Percentiles rank a stretch among this genome's conserved stretches.
These are phyloP conservation scores for Nothura maculosa DNA, from an alignment of 2,797 vertebrate species.

Conservation along the genomic window DNA sequence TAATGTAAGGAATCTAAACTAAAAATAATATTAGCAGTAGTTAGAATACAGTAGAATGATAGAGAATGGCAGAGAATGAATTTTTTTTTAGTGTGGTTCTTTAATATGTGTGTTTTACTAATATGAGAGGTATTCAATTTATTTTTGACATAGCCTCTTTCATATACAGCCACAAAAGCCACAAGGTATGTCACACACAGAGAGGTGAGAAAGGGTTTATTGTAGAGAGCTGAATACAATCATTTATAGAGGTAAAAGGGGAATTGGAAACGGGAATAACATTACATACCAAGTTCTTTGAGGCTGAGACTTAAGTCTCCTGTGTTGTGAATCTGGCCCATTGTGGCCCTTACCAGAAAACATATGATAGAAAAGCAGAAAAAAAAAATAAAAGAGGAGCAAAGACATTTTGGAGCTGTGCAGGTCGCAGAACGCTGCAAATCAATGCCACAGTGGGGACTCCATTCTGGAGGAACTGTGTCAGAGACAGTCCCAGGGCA, in stretches of 20 bases:
- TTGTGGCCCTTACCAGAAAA: background rate
- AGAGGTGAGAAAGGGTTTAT: background rate
- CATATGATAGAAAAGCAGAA: background rate
- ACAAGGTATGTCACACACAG: background rate
- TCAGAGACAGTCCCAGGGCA: background rate
- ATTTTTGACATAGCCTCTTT: background rate
- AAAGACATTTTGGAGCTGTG: background rate
- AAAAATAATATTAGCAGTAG: background rate
- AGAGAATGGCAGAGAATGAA: background rate
- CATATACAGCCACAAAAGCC: background rate
- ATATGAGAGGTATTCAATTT: background rate
- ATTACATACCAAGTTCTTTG: background rate
- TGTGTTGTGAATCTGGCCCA: background rate
- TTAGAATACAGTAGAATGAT: background rate
- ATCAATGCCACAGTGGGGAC: background rate
- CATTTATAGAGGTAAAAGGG: background rate
- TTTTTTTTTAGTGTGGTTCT: background rate
- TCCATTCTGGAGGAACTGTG: background rate
- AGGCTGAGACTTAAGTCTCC: background rate
- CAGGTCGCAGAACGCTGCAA: background rate
- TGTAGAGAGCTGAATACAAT: background rate
- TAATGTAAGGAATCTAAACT: background rate
- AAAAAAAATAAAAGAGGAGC: background rate
- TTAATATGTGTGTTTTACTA: background rate
- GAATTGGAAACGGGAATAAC: background rate